These are phyloP conservation scores for Spea multiplicata DNA, from an alignment of 2,113 vertebrate species.

Conservation along the genomic window DNA sequence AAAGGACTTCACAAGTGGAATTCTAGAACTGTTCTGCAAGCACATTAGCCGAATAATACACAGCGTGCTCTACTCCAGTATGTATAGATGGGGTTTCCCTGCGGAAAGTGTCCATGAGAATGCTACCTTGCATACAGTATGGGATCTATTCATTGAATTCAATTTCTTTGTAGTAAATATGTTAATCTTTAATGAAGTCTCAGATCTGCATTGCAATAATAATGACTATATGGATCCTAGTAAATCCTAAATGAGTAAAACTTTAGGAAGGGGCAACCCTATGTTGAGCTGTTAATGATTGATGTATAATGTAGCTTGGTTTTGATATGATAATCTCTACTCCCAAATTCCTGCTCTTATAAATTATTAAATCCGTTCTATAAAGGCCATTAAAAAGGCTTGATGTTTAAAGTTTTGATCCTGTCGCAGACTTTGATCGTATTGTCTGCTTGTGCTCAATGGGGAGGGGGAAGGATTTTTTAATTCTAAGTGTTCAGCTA, in stretches of 20 bases:
- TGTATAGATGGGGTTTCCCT: no score
- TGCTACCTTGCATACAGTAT: no score
- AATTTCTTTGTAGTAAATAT: not conserved
- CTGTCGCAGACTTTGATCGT: conserved; percentile 27
- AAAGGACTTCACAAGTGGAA: no score
- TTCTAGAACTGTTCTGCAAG: no score
- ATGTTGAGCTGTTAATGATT: not conserved
- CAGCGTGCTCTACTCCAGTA: no score
- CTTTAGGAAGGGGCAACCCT: not conserved
- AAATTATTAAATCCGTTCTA: conserved; percentile 30
- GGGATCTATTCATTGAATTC: not conserved
- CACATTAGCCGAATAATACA: no score
- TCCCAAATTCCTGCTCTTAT: not conserved
- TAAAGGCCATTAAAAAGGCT: conserved; percentile 25
- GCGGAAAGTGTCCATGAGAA: no score
- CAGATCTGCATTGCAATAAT: no score
- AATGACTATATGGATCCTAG: no score
- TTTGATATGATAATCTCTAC: conserved; percentile 19
- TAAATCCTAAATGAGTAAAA: no score
- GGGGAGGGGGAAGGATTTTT: not conserved
- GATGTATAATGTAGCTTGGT: conserved; percentile 1
- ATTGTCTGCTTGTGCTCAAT: conserved; percentile 24
- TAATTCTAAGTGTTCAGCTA: no score
- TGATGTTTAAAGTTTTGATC: conserved; percentile 33
- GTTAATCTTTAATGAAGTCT: not conserved